phyloP scores from a whole-genome alignment of 2,113 vertebrate species.

The Phyllostomus discolor region DNA sequence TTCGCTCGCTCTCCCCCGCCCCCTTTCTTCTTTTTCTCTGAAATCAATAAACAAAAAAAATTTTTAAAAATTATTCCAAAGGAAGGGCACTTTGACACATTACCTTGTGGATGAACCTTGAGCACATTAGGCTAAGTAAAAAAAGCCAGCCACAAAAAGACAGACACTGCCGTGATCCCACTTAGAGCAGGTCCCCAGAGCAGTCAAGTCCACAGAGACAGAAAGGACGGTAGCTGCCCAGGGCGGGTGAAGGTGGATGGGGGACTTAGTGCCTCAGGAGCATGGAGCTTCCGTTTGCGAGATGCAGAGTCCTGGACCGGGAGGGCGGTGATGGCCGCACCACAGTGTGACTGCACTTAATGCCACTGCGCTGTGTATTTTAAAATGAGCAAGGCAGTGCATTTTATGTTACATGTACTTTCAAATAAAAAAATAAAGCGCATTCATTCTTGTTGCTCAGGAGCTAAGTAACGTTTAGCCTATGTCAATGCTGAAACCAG shows the following conservation, averaged over 20 bases:
- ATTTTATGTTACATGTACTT: background rate
- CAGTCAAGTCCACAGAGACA: background rate
- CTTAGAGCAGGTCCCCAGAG: background rate
- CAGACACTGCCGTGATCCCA: background rate
- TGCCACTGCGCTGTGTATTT: rapidly evolving
- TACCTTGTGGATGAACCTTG: rapidly evolving
- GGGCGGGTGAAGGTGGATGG: no score
- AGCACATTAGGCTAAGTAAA: background rate
- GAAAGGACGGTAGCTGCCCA: background rate
- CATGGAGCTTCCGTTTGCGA: background rate
- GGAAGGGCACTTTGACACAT: background rate
- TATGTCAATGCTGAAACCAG: background rate
- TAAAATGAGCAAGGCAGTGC: background rate
- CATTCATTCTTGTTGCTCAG: background rate
- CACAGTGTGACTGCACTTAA: no score
- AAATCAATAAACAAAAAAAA: no score
- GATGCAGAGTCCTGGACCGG: background rate
- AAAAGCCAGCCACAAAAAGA: background rate
- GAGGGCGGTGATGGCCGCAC: rapidly evolving
- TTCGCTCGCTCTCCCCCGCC: no score
- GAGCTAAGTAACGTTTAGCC: background rate
- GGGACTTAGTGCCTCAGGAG: background rate
- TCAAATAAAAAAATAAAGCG: background rate
- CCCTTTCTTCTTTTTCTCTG: no score
- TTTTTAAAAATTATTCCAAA: no score